Percentiles rank a stretch among this genome's conserved stretches.
Evolutionary conservation across 1,140 invertebrate species (phyloP).

Genomic region (Drosophila busckii): DNA sequence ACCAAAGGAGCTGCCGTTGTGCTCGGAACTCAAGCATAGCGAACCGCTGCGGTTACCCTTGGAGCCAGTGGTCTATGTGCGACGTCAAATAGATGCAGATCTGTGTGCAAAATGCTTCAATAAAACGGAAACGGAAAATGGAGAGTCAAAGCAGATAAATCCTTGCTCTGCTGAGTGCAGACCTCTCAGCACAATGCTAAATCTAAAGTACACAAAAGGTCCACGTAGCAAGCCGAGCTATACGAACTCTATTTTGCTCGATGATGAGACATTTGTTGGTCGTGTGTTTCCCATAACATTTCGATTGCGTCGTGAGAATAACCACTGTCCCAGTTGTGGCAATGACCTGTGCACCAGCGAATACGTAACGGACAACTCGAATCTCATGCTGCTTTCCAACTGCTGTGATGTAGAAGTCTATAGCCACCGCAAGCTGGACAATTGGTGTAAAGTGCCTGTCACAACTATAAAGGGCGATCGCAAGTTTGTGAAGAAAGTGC

Average conservation of each 20-base stretch:
- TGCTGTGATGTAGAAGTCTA: slow-evolving; percentile 46
- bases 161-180: slow-evolving; percentile 2
- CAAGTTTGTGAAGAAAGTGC: too few relatives aligned
- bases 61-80: too few relatives aligned
- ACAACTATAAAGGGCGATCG: slow-evolving; percentile 27
- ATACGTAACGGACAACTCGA: slow-evolving; percentile 27
- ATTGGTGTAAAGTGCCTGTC: slow-evolving; percentile 41
- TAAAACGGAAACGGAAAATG: too few relatives aligned
- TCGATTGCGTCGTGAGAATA: slow-evolving; percentile 15
- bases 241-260: slow-evolving; percentile 23
- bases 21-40: too few relatives aligned
- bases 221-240: slow-evolving; percentile 15
- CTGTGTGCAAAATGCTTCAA: not conserved
- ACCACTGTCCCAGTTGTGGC: slow-evolving; percentile 31
- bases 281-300: slow-evolving; percentile 44
- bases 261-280: slow-evolving; percentile 35
- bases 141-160: not conserved
- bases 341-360: slow-evolving; percentile 14
- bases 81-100: too few relatives aligned
- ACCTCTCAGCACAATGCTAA: not conserved
- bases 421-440: slow-evolving; percentile 27
- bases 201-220: slow-evolving; percentile 19
- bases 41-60: too few relatives aligned
- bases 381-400: slow-evolving; percentile 38
- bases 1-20: too few relatives aligned